Conservation (phyloP, 2,888 invertebrate genomes). For the Metalampra italica region DNA sequence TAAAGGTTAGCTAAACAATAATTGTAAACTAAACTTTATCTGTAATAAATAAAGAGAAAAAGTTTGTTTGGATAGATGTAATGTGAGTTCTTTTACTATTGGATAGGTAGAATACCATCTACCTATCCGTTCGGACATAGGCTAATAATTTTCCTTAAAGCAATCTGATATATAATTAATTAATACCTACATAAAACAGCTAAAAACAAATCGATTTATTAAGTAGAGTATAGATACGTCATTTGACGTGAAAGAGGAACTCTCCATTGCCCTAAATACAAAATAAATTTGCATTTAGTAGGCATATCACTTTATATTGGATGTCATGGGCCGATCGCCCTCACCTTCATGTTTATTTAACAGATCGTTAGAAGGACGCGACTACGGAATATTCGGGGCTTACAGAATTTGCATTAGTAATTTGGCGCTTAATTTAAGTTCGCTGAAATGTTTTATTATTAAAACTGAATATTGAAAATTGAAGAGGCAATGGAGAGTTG, state of each 20-base stretch:
- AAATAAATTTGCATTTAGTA: slow-evolving; percentile 63
- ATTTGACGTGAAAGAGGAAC: slow-evolving; percentile 1
- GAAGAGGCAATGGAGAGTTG: neutral
- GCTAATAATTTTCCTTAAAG: too few species aligned
- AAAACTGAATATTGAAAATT: neutral
- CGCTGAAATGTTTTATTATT: slow-evolving; percentile 10
- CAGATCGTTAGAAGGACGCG: slow-evolving; percentile 57
- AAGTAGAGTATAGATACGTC: too few species aligned
- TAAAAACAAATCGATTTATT: neutral
- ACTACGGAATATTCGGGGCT: slow-evolving; percentile 50
- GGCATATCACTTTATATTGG: slow-evolving; percentile 57
- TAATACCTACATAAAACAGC: neutral
- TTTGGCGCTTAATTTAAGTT: slow-evolving; percentile 30
- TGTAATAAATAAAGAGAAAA: too few species aligned
- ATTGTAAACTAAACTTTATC: too few species aligned
- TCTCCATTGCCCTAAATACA: slow-evolving; percentile 9
- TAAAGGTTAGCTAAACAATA: too few species aligned
- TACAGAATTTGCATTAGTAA: slow-evolving; percentile 60
- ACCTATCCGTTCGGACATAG: too few species aligned
- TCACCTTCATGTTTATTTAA: slow-evolving; percentile 66
- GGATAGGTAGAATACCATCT: too few species aligned
- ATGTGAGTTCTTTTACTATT: too few species aligned
- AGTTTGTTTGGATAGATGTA: too few species aligned
- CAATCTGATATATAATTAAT: too few species aligned
- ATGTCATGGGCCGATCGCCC: slow-evolving; percentile 44